phyloP scores from a whole-genome alignment of 2,888 invertebrate species.

The Chrysotoxum bicinctum region DNA sequence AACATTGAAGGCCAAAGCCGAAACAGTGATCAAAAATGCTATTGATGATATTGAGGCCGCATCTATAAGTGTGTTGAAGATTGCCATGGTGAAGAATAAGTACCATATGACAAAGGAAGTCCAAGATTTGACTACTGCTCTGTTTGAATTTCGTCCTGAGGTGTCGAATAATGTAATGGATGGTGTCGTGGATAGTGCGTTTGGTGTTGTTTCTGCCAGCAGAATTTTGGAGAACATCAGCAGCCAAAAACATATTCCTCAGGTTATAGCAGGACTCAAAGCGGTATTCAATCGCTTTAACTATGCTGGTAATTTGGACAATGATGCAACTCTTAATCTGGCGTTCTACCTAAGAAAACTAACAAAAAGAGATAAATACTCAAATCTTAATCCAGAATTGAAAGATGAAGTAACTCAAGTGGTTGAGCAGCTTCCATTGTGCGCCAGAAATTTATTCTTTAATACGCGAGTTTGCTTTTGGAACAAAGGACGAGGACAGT shows the following conservation, averaged over 20 bases:
- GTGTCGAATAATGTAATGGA: conserved; percentile 43
- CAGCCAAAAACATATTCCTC: conserved; percentile 37
- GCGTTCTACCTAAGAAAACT: not conserved
- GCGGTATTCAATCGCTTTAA: conserved; percentile 45
- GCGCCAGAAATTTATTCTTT: conserved; percentile 36
- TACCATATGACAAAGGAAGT: conserved; percentile 18
- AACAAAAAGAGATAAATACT: not conserved
- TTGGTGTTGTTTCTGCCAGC: conserved; percentile 30
- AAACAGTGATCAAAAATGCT: not conserved
- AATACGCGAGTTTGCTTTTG: conserved; percentile 15
- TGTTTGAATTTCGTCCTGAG: conserved; percentile 16
- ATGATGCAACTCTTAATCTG: conserved; percentile 21
- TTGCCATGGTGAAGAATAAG: conserved; percentile 30
- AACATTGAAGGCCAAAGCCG: not conserved
- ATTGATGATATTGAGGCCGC: conserved; percentile 6
- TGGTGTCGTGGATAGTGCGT: conserved; percentile 23
- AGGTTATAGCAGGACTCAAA: conserved; percentile 27
- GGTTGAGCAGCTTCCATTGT: conserved; percentile 19
- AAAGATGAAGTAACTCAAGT: not conserved
- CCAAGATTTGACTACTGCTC: conserved; percentile 1
- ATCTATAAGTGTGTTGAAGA: not conserved
- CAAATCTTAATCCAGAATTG: not conserved
- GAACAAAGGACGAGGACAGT: conserved; percentile 30
- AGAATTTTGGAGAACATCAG: conserved; percentile 25
- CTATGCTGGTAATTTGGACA: conserved; percentile 28